These are phyloP conservation scores for Nothoprocta pentlandii DNA, from an alignment of 2,113 vertebrate genomes.

Conservation along the genomic window DNA sequence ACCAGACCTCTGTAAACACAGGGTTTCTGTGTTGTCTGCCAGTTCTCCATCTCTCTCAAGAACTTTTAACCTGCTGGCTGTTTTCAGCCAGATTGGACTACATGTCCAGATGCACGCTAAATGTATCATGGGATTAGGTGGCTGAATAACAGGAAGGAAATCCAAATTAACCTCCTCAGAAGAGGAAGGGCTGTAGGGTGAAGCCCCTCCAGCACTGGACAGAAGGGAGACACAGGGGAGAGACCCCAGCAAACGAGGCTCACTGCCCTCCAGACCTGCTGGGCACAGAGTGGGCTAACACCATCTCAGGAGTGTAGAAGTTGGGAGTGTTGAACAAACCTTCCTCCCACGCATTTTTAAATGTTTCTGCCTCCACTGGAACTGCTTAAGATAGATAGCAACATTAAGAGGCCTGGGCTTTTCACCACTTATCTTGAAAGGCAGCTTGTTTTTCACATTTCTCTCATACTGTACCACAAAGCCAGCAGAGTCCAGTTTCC, in stretches of 20 bases:
- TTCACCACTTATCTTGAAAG: neutral
- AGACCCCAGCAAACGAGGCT: neutral
- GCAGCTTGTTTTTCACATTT: neutral
- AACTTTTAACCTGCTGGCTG: neutral
- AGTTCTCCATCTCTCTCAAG: neutral
- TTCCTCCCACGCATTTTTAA: neutral
- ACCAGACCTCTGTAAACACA: neutral
- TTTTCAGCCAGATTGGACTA: neutral
- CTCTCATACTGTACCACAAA: neutral
- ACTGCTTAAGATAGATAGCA: neutral
- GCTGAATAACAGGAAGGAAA: neutral
- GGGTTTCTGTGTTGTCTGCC: neutral
- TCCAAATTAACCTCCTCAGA: neutral
- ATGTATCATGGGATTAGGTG: neutral
- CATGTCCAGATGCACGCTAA: neutral
- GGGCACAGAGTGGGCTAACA: rapidly evolving
- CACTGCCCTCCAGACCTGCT: rapidly evolving
- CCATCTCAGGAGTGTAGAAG: neutral
- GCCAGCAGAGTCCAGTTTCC: neutral
- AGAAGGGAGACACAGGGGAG: neutral
- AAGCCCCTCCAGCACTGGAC: neutral
- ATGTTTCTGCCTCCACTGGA: neutral
- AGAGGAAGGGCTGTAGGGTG: neutral
- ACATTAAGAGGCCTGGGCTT: neutral
- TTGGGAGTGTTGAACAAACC: neutral